Base-by-base conservation (phyloP, 2,797 vertebrate species). In the Glyptemys insculpta region DNA sequence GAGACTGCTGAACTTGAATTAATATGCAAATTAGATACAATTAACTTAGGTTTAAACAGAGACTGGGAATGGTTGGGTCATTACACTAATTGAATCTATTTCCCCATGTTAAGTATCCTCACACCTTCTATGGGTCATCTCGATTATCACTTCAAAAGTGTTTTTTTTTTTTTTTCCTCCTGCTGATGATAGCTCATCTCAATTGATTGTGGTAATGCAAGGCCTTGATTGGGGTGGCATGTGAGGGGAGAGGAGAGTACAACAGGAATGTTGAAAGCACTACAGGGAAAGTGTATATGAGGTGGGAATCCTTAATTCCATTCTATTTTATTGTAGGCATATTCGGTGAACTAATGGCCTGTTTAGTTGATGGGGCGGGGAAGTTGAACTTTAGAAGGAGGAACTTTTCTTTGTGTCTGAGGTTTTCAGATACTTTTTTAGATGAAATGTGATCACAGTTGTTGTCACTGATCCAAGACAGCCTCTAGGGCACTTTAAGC, bases 311-410 rank as follows among this genome's bases (percentile, higher is more conserved):
- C 19, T 68, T 37, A 37, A 37, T 68, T 68, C n/a, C 27, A 68
- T 68, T 37, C 9, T 68, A 10, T 37, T 68, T 9, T 68, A 37
- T 68, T 68, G 27, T 72, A 19, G 37, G 11, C 37, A 72, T 25
- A 25, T 25, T 72, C 10, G 10, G 37, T 72, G 37, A 72, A 41
- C 9, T 41, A 72, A 37, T 37, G n/a, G 37, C 37, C 59, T 62
- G 29, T 94, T 87, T 76, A 92, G 81, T 50, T 89, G 91, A 68
- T 27, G 80, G 93, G 76, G 94, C 6, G 14, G 31, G 31, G 29
- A 8, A 31, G 59, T 15, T 57, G 82, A 57, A 72, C 49, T 85
- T 96, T 86, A 94, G 89, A 92, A 96, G 88, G 76, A 16, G 1
- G 0, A 16, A 88, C 21, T 81, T 81, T 80, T 62, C 59, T 72